Percentiles rank a stretch among this genome's conserved stretches.
Conservation (phyloP, 2,113 vertebrate genomes). For the Calyptommatus sinebrachiatus region DNA sequence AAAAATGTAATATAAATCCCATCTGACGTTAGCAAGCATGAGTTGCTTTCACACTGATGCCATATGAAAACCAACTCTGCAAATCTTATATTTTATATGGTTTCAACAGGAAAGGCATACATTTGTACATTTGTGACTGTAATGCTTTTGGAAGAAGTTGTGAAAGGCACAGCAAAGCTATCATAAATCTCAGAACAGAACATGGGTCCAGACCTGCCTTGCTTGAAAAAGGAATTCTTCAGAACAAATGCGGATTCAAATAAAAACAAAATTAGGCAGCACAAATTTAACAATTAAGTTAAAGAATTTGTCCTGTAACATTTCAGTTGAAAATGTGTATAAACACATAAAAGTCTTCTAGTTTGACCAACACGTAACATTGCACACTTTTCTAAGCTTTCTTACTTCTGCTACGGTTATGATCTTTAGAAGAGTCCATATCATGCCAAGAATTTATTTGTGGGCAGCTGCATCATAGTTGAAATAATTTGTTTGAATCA, state of each 20-base stretch:
- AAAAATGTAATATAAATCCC: conserved; percentile 21
- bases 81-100: conserved; percentile 48
- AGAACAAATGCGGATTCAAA: neutral
- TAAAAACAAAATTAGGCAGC: neutral
- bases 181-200: conserved; percentile 41
- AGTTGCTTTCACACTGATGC: conserved; percentile 36
- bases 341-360: neutral
- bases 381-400: neutral
- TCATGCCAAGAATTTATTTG: neutral
- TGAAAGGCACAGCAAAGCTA: conserved; percentile 11
- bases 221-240: neutral
- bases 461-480: neutral
- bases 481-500: neutral
- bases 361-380: neutral
- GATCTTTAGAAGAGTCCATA: neutral
- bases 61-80: conserved; percentile 38
- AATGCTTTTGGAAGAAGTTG: conserved; percentile 25
- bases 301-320: neutral
- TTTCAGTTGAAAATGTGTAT: neutral
- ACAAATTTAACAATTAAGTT: no score
- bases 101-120: conserved; percentile 45
- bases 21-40: conserved; percentile 16
- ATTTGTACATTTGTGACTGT: conserved; percentile 41
- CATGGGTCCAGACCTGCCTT: conserved; percentile 17
- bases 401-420: neutral